Conservation (phyloP, 2,797 vertebrate genomes). For the Taeniopygia guttata region DNA sequence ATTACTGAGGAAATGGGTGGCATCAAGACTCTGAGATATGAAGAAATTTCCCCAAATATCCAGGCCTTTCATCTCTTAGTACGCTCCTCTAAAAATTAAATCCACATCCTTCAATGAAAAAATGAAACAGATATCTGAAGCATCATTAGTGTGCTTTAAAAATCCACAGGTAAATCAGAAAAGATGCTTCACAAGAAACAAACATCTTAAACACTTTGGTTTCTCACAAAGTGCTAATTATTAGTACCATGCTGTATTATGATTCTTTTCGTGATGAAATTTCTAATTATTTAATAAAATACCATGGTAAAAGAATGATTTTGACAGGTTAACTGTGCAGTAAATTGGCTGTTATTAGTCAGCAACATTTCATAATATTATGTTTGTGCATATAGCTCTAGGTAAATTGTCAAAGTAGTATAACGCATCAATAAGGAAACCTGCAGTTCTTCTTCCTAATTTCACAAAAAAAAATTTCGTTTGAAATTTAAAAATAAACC, state of each 20-base stretch:
- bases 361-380: neutral
- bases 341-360: neutral
- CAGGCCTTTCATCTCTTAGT: neutral
- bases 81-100: conserved; percentile 1
- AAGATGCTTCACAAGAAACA: neutral
- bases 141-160: neutral
- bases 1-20: neutral
- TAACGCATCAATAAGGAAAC: neutral
- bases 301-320: neutral
- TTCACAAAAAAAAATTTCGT: neutral
- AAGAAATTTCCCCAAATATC: conserved; percentile 30
- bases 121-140: neutral
- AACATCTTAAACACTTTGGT: neutral
- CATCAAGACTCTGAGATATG: neutral
- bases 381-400: neutral
- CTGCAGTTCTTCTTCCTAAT: neutral
- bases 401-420: neutral
- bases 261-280: neutral
- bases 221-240: neutral
- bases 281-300: neutral
- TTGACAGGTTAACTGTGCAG: neutral
- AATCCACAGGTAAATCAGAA: neutral
- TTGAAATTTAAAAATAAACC: neutral
- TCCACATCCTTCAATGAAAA: neutral
- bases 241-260: neutral